Percentiles rank a stretch among this genome's conserved stretches.
Evolutionary conservation across 2,888 invertebrate genomes (phyloP).

Genomic region (Torymus tubicola): DNA sequence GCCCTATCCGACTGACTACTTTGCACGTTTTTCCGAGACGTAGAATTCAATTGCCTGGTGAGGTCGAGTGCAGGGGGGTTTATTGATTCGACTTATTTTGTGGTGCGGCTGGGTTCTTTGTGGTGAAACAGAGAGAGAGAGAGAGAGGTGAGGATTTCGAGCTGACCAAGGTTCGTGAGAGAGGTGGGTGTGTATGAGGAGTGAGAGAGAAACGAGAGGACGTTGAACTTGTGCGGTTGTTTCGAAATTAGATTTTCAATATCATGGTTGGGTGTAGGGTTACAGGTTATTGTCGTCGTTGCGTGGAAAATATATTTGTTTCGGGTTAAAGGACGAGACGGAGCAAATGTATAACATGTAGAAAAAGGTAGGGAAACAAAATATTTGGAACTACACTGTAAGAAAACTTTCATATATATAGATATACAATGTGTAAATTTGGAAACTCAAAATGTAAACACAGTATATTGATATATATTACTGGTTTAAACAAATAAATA

Average conservation of each 20-base stretch:
- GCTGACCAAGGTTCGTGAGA: too few species aligned
- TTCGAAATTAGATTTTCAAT: constrained; percentile 37
- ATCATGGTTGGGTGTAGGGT: neutral
- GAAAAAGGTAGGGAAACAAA: too few species aligned
- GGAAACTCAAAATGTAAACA: too few species aligned
- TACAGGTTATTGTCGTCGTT: neutral
- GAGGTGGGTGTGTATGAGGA: too few species aligned
- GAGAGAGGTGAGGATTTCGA: neutral
- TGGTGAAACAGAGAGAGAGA: neutral
- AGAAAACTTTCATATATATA: too few species aligned
- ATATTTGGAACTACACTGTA: too few species aligned
- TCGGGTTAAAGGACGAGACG: neutral
- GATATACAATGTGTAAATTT: too few species aligned
- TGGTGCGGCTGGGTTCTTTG: neutral
- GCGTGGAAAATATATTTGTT: neutral
- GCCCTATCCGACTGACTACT: neutral
- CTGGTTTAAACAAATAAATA: too few species aligned
- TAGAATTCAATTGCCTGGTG: neutral
- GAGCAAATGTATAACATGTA: too few species aligned
- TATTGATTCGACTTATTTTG: constrained; percentile 3
- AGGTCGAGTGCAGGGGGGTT: neutral
- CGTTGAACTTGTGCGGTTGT: constrained; percentile 21
- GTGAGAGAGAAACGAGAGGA: neutral
- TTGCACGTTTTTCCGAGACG: constrained; percentile 11
- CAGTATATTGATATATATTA: too few species aligned